phyloP scores from a whole-genome alignment of 2,797 vertebrate genomes.

The Prionace glauca region DNA sequence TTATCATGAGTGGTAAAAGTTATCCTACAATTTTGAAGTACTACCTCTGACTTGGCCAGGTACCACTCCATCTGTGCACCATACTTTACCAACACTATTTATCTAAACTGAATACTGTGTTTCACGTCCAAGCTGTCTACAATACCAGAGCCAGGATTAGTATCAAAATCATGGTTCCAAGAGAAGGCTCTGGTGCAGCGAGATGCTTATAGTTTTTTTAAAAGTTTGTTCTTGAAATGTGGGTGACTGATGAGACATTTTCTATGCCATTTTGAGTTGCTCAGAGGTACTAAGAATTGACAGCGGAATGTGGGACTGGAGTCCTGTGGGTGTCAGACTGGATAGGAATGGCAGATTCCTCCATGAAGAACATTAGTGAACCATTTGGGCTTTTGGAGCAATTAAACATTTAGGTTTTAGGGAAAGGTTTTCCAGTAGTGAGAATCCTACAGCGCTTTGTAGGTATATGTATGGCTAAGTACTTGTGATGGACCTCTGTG shows the following conservation, averaged over 20 bases:
- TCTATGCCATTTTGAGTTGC: not conserved
- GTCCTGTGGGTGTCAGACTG: not conserved
- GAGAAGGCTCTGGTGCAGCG: not conserved
- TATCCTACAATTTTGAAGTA: not conserved
- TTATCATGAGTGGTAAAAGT: not conserved
- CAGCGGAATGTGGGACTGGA: not conserved
- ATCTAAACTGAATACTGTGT: not conserved
- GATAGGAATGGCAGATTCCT: not conserved
- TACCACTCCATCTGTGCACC: not conserved
- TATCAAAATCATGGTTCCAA: not conserved
- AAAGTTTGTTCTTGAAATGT: not conserved
- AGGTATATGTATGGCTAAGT: not conserved
- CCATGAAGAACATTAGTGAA: not conserved
- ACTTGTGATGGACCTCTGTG: not conserved
- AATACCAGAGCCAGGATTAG: not conserved
- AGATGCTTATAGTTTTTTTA: not conserved
- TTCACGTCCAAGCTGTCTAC: slow-evolving; percentile 1
- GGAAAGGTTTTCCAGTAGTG: not conserved
- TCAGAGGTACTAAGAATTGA: not conserved
- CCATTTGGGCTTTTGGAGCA: not conserved
- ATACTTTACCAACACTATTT: not conserved
- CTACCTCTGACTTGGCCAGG: not conserved
- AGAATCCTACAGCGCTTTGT: not conserved
- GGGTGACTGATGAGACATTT: not conserved
- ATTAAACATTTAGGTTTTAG: not conserved